Conservation (phyloP, 2,888 invertebrate genomes). For the Acleris holmiana region DNA sequence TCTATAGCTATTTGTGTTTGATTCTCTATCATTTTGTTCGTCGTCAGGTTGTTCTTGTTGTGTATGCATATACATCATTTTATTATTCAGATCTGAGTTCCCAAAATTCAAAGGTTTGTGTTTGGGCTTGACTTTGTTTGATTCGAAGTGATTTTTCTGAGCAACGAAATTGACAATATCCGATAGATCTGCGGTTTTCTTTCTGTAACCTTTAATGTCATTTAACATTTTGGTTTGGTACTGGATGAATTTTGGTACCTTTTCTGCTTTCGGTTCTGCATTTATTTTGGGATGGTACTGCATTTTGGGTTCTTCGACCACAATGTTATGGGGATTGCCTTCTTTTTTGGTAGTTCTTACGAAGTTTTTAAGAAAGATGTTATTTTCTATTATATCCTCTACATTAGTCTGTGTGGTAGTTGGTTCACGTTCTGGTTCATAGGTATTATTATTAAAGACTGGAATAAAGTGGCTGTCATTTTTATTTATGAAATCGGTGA, state of each 20-base stretch:
- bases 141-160: constrained; percentile 72
- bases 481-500: constrained; percentile 51
- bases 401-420: constrained; percentile 51
- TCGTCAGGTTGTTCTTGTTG: constrained; percentile 50
- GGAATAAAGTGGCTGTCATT: constrained; percentile 56
- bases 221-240: constrained; percentile 56
- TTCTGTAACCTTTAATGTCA: constrained; percentile 56
- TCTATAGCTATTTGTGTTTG: constrained; percentile 50
- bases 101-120: constrained; percentile 47
- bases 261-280: constrained; percentile 55
- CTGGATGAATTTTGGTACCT: constrained; percentile 57
- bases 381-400: constrained; percentile 60
- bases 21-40: constrained; percentile 44
- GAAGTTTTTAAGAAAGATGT: constrained; percentile 70
- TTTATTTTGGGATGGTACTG: constrained; percentile 45
- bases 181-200: constrained; percentile 63
- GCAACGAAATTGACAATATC: constrained; percentile 70
- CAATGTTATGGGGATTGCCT: constrained; percentile 42
- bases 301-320: constrained; percentile 34
- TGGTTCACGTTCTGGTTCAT: constrained; percentile 39
- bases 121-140: constrained; percentile 64
- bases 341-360: constrained; percentile 51
- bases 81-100: constrained; percentile 52
- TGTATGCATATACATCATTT: constrained; percentile 51
- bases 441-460: constrained; percentile 44